Evolutionary conservation across 2,888 invertebrate genomes (phyloP), one percentile per base, ranked within the genome.

Genomic region (Belgica antarctica): DNA sequence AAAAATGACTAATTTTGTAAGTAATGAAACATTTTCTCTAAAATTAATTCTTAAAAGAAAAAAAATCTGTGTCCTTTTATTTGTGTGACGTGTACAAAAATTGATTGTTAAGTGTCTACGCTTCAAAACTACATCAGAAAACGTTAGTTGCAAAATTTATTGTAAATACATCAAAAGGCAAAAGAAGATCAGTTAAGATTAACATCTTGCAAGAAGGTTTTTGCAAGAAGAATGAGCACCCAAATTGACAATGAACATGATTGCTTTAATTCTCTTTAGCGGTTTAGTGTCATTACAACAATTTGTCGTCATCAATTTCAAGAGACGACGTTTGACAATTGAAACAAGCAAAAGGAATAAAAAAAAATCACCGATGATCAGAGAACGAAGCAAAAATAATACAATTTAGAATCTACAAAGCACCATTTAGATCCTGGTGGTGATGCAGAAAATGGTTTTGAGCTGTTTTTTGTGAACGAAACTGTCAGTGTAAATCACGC

Each of bases 1-100:
- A 66, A 66, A 65, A 19, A 27, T 68, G 57, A 68, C 68, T 68
- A 68, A 68, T 68, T 68, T 68, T 68, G 68, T 68, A 68, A 68
- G 68, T 68, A 68, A 68, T 68, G 57, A 34, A 57, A 68, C 17
- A 31, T 57, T 52, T 57, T 47, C n/a, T 36, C 12, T 47, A 47
- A 31, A 46, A 46, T 47, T 66, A 66, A 47, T 36, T 47, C 27
- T 47, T 46, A 47, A 47, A 41, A 12, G 41, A n/a, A n/a, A n/a
- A n/a, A n/a, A n/a, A 52, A 19, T 52, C 22, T 52, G 52, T 22
- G 52, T 7, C 7, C 52, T n/a, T n/a, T 41, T 41, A n/a, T 12
- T 4, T 52, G 52, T 52, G 19, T 52, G 52, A 17, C 22, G 52
- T 52, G 52, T 7, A 8, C 52, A 22, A 52, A 5, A 52, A 22